These are phyloP conservation scores for Gobiocypris rarus DNA, from an alignment of 2,113 vertebrate species.

Conservation along the genomic window DNA sequence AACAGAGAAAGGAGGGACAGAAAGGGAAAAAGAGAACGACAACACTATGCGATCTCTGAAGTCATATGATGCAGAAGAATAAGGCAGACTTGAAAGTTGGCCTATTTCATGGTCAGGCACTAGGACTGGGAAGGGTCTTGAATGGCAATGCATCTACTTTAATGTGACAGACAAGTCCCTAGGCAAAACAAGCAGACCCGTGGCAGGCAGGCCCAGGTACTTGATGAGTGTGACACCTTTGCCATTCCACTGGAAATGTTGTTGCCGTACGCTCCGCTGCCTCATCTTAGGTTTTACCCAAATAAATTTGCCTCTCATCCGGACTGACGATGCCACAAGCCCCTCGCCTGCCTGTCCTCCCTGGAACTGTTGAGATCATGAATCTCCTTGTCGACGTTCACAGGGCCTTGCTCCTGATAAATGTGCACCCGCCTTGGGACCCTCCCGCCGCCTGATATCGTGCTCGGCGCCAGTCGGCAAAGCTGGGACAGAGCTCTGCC, in stretches of 20 bases:
- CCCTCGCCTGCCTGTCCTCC: constrained; percentile 74
- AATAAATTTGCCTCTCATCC: constrained; percentile 80
- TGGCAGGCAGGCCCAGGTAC: constrained; percentile 78
- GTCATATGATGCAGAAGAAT: constrained; percentile 70
- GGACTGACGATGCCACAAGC: constrained; percentile 67
- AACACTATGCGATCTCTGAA: constrained; percentile 74
- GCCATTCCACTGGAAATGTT: constrained; percentile 75
- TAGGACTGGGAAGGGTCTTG: constrained; percentile 73
- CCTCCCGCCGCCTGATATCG: constrained; percentile 69
- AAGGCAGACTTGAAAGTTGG: constrained; percentile 82
- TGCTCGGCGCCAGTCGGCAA: constrained; percentile 61
- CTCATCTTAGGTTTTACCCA: constrained; percentile 75
- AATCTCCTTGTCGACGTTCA: constrained; percentile 78
- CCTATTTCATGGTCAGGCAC: constrained; percentile 83
- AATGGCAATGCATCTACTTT: constrained; percentile 82
- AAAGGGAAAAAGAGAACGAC: constrained; percentile 52
- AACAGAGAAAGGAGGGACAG: constrained; percentile 55
- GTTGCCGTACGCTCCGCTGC: constrained; percentile 77
- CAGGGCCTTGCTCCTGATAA: constrained; percentile 77
- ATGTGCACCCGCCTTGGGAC: constrained; percentile 76
- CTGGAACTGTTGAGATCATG: constrained; percentile 78
- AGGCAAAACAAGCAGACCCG: constrained; percentile 75
- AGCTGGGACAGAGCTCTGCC: constrained; percentile 61
- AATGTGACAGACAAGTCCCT: constrained; percentile 84
- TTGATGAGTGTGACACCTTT: constrained; percentile 83